Conservation (phyloP, 2,888 invertebrate genomes). For the Pyrrhosoma nymphula region DNA sequence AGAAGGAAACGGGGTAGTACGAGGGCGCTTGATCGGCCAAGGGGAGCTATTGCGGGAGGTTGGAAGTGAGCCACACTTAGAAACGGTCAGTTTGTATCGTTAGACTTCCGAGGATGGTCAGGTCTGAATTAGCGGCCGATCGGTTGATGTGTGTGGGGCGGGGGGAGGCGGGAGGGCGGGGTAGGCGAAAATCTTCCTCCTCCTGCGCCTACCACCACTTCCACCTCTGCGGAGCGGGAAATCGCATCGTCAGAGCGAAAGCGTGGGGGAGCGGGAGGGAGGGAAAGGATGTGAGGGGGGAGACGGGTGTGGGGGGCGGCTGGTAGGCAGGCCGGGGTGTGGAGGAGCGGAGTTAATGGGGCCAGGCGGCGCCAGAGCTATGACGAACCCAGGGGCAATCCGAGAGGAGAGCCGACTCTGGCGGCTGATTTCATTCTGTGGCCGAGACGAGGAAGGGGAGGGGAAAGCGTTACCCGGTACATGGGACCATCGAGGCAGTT, state of each 20-base stretch:
- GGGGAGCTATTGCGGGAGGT: not conserved
- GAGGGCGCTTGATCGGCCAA: not conserved
- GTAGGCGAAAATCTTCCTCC: not conserved
- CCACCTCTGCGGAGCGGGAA: not conserved
- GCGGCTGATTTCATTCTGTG: constrained; percentile 50
- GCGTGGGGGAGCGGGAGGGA: not conserved
- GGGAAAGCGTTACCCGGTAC: not conserved
- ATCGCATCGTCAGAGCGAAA: not conserved
- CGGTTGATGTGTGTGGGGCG: too few species aligned
- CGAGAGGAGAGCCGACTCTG: not conserved
- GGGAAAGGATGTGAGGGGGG: not conserved
- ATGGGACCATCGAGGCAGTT: not conserved
- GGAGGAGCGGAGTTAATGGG: not conserved
- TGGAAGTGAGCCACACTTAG: not conserved
- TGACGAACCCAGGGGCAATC: constrained; percentile 37
- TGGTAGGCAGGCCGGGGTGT: not conserved
- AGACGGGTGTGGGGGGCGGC: not conserved
- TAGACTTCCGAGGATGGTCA: not conserved
- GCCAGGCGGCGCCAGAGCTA: constrained; percentile 36
- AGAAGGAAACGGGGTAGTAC: not conserved
- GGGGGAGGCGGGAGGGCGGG: not conserved
- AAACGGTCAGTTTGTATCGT: not conserved
- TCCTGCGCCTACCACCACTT: not conserved
- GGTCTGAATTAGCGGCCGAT: not conserved
- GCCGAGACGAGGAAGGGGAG: not conserved